Conservation (phyloP, 2,888 invertebrate genomes). For the Mythimna albipuncta region DNA sequence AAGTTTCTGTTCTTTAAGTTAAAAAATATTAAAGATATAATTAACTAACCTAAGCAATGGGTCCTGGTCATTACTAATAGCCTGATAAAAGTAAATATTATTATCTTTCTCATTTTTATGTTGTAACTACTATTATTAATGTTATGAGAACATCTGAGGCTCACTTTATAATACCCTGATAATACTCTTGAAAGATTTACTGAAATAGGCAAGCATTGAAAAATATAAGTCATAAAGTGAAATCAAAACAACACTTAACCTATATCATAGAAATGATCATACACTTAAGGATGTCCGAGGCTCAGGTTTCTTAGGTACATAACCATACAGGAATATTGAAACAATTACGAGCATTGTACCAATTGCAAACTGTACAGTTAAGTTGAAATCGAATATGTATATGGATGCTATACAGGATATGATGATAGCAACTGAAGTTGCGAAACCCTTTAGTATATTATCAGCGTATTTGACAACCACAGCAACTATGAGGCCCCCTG, state of each 20-base stretch:
- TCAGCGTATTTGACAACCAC: conserved; percentile 99
- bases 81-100: conserved; percentile 9
- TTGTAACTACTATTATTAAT: conserved; percentile 1
- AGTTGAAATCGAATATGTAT: conserved; percentile 96
- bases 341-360: conserved; percentile 97
- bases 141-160: conserved; percentile 10
- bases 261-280: conserved; percentile 71
- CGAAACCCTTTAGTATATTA: conserved; percentile 99
- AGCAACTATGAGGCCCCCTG: conserved; percentile 99
- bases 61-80: conserved; percentile 9
- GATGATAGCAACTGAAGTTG: conserved; percentile 98
- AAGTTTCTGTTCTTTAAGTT: not conserved
- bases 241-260: conserved; percentile 25
- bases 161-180: conserved; percentile 44
- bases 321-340: conserved; percentile 98
- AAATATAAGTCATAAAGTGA: conserved; percentile 14
- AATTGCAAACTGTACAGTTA: conserved; percentile 96
- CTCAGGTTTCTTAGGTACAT: conserved; percentile 92
- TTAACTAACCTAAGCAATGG: not conserved
- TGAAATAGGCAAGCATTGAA: conserved; percentile 26
- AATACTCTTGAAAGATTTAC: conserved; percentile 30
- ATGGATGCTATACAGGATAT: conserved; percentile 98
- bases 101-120: conserved; percentile 5
- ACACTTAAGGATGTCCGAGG: conserved; percentile 80
- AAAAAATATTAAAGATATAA: conserved; percentile 1